Percentiles rank a stretch among this genome's conserved stretches.
phyloP scores from a whole-genome alignment of 2,888 invertebrate species.

The Abrostola tripartita region DNA sequence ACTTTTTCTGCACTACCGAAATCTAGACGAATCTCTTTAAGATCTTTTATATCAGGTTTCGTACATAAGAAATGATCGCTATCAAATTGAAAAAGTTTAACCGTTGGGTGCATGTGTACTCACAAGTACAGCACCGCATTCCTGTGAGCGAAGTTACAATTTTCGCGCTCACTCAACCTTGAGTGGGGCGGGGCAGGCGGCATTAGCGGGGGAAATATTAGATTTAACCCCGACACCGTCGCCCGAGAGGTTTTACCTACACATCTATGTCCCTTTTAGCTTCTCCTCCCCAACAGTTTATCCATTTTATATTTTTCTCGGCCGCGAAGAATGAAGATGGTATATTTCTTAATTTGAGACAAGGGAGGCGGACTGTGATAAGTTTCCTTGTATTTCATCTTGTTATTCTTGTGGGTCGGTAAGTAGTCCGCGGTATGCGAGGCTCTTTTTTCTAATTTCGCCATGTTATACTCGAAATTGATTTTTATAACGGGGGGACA shows the following conservation, averaged over 20 bases:
- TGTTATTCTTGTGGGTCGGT: conserved; percentile 30
- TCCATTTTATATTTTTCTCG: conserved; percentile 76
- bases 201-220: conserved; percentile 85
- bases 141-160: conserved; percentile 66
- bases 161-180: conserved; percentile 81
- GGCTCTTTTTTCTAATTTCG: conserved; percentile 20
- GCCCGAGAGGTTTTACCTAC: conserved; percentile 69
- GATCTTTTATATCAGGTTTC: not conserved
- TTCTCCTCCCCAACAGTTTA: conserved; percentile 72
- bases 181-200: conserved; percentile 69
- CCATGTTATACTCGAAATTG: conserved; percentile 26
- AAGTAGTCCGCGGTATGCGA: conserved; percentile 10
- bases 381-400: conserved; percentile 45
- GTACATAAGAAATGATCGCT: conserved; percentile 36
- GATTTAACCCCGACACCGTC: conserved; percentile 82
- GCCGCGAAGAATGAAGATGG: conserved; percentile 63
- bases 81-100: conserved; percentile 46
- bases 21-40: not conserved
- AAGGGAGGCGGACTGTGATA: conserved; percentile 56
- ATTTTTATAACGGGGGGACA: conserved; percentile 7
- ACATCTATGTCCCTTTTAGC: conserved; percentile 73
- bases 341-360: conserved; percentile 74
- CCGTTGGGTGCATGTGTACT: conserved; percentile 51
- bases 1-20: too few species aligned
- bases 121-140: conserved; percentile 59